Percentiles rank a stretch among this genome's conserved stretches.
Evolutionary conservation across 1,140 invertebrate species (phyloP).

Genomic region (Phymorhynchus buccinoides): DNA sequence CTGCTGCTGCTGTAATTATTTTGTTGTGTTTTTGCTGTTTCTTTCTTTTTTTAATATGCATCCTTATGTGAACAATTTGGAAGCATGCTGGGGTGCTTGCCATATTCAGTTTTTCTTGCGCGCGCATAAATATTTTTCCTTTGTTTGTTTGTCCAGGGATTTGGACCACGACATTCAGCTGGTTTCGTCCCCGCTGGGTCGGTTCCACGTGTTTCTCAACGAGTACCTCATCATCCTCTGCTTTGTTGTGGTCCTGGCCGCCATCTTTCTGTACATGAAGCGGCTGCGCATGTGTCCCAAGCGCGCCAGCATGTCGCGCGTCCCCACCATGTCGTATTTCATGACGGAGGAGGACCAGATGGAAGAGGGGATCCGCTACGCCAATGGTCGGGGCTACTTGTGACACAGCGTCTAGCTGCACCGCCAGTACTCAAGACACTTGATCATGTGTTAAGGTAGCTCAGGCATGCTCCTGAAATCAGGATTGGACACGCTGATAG

Average conservation of each 20-base stretch:
- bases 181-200: conserved; percentile 3
- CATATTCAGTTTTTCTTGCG: background rate
- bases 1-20: background rate
- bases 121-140: background rate
- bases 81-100: too few species aligned
- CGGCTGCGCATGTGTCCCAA: conserved; percentile 53
- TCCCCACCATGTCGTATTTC: conserved; percentile 66
- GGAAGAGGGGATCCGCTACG: conserved; percentile 47
- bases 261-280: conserved; percentile 63
- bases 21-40: too few species aligned
- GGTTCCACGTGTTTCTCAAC: conserved; percentile 44
- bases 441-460: background rate
- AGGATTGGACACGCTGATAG: too few species aligned
- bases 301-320: conserved; percentile 48
- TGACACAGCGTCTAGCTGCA: background rate
- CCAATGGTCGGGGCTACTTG: conserved; percentile 42
- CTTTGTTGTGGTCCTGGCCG: conserved; percentile 60
- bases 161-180: background rate
- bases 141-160: background rate
- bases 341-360: conserved; percentile 61
- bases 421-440: background rate
- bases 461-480: too few species aligned
- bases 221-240: conserved; percentile 59
- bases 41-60: background rate
- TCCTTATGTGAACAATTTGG: too few species aligned